Base-by-base conservation (phyloP, 2,113 vertebrate species). In the Pygoscelis antarcticus region DNA sequence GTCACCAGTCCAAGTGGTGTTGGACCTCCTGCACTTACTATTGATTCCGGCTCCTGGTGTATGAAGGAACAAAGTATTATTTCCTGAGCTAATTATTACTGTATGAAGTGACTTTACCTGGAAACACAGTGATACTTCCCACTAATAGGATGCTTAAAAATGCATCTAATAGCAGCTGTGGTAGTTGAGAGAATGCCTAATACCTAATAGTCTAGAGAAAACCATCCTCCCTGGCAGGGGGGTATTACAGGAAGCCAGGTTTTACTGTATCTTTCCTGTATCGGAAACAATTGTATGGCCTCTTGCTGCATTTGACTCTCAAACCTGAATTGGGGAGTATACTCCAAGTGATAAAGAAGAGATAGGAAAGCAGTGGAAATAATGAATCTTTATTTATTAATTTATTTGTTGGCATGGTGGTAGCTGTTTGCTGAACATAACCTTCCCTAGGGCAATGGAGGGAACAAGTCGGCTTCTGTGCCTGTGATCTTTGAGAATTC, bases 141-240 rank as follows among this genome's bases (percentile, higher is more conserved):
- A 85, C 27, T 96, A 97, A 94, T 40, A 85, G 84, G 93, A 40
- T 97, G 75, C 52, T 96, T 94, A 88, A 96, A 96, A 87, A 93
- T 96, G 83, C 93, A 94, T 90, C 84, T 96, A 93, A 94, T 95
- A 93, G 90, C 68, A 81, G 36, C 65, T 86, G 21, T 70, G 74
- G 66, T 94, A 38, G 71, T 36, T 92, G 78, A 95, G 87, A 91
- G 87, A 87, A 60, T 83, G 90, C 72, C 66, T 60, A 52, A 81
- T 84, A 93, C 75, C 77, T 65, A 80, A 90, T 27, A 74, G 77
- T 68, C 72, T 79, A 11, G 13, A 69, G 74, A 78, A 83, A 71
- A 22, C 4, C 72, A 40, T 77, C 60, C 34, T 89, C 55, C 58
- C 47, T 91, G n/a, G 38, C 42, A 22, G 46, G n/a, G 17, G 16